These are phyloP conservation scores for Nemotelus pantherinus DNA, from an alignment of 2,888 invertebrate species.

Conservation along the genomic window DNA sequence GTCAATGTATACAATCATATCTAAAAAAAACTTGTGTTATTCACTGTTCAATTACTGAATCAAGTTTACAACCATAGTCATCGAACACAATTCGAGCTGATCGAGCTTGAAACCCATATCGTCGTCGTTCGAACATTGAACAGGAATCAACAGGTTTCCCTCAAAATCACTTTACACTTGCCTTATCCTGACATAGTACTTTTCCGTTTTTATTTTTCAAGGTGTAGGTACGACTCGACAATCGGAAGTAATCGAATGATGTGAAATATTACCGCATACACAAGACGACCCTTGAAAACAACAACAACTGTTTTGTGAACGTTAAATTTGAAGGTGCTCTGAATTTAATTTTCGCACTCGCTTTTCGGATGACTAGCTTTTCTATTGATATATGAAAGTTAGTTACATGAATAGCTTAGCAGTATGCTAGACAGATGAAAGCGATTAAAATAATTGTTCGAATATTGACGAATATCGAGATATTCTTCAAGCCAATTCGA, in stretches of 20 bases:
- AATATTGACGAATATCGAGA: too few relatives aligned
- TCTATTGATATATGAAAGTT: constrained; percentile 38
- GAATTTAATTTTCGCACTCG: constrained; percentile 7
- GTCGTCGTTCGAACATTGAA: neutral
- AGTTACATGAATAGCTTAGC: too few relatives aligned
- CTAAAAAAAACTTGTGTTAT: too few relatives aligned
- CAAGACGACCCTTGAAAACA: too few relatives aligned
- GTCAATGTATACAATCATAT: too few relatives aligned
- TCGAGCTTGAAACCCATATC: constrained; percentile 45
- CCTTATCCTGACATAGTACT: constrained; percentile 22
- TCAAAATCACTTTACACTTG: constrained; percentile 40
- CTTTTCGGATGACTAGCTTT: constrained; percentile 49
- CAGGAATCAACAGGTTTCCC: constrained; percentile 45
- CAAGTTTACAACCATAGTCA: neutral
- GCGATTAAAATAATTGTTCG: too few relatives aligned
- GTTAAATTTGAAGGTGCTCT: too few relatives aligned
- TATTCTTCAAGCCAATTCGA: too few relatives aligned
- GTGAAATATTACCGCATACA: too few relatives aligned
- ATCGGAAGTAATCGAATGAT: neutral
- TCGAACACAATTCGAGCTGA: constrained; percentile 46
- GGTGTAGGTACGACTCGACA: neutral
- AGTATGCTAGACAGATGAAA: too few relatives aligned
- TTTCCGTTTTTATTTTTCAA: constrained; percentile 38
- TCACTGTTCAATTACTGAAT: too few relatives aligned
- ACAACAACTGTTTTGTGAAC: too few relatives aligned